phyloP scores from a whole-genome alignment of 2,797 vertebrate species.

The Syndactyla subalaris region DNA sequence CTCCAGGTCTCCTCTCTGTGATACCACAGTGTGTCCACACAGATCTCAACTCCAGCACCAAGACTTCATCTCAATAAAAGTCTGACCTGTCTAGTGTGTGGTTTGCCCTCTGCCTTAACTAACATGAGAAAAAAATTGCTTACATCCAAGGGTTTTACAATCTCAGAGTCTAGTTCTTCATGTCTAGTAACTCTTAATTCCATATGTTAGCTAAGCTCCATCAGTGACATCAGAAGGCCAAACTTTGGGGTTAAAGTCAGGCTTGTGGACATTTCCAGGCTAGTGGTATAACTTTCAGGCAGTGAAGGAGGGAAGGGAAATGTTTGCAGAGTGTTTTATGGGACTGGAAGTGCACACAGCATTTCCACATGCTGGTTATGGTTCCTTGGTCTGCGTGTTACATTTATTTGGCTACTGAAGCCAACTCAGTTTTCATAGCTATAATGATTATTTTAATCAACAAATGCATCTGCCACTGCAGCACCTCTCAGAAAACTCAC shows the following conservation, averaged over 20 bases:
- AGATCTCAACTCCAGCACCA: neutral
- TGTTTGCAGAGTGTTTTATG: neutral
- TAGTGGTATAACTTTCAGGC: neutral
- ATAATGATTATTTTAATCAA: neutral
- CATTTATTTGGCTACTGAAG: neutral
- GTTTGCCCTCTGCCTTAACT: neutral
- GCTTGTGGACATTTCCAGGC: neutral
- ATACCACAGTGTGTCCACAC: fast-evolving
- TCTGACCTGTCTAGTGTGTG: neutral
- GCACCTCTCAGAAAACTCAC: neutral
- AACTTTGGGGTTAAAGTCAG: neutral
- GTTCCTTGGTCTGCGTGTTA: neutral
- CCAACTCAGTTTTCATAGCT: neutral
- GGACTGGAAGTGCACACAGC: neutral
- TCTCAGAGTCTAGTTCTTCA: neutral
- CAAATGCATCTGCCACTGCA: neutral
- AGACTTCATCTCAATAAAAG: neutral
- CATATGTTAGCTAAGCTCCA: neutral
- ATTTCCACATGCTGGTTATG: neutral
- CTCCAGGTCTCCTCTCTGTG: neutral
- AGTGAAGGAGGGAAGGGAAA: neutral
- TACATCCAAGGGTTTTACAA: neutral
- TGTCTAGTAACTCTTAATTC: neutral
- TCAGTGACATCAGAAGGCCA: fast-evolving
- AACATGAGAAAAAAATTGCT: neutral